Evolutionary conservation across 2,113 vertebrate species (phyloP).

Genomic region (Trachemys scripta): DNA sequence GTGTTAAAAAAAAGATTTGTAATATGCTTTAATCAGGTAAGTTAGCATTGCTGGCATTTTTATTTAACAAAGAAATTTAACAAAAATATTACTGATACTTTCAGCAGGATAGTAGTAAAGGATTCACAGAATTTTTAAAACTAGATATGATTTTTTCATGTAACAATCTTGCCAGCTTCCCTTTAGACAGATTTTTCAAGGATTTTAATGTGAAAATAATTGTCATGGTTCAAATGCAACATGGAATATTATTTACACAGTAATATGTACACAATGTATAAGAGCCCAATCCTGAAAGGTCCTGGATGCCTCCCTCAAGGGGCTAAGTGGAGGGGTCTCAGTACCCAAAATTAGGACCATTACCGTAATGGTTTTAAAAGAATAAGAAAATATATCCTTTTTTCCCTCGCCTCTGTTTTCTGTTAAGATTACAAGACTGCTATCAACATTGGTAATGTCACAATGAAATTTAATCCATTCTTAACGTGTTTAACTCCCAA

Average conservation of each 20-base stretch:
- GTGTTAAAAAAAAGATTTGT: neutral
- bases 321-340: neutral
- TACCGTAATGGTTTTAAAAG: neutral
- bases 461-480: conserved; percentile 43
- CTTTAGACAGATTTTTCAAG: neutral
- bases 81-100: neutral
- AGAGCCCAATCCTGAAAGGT: conserved; percentile 21
- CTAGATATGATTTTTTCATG: neutral
- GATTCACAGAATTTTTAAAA: neutral
- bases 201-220: conserved; percentile 1
- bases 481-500: neutral
- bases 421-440: conserved; percentile 35
- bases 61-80: neutral
- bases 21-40: neutral
- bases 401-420: conserved; percentile 1
- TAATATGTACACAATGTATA: neutral
- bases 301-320: neutral
- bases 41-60: neutral
- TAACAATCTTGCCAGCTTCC: neutral
- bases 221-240: neutral
- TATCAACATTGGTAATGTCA: neutral
- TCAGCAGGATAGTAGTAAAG: neutral
- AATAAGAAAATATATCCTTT: neutral
- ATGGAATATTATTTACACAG: conserved; percentile 13
- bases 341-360: conserved; percentile 10